Evolutionary conservation across 2,888 invertebrate species (phyloP).

Genomic region (Allolobophora icterica): DNA sequence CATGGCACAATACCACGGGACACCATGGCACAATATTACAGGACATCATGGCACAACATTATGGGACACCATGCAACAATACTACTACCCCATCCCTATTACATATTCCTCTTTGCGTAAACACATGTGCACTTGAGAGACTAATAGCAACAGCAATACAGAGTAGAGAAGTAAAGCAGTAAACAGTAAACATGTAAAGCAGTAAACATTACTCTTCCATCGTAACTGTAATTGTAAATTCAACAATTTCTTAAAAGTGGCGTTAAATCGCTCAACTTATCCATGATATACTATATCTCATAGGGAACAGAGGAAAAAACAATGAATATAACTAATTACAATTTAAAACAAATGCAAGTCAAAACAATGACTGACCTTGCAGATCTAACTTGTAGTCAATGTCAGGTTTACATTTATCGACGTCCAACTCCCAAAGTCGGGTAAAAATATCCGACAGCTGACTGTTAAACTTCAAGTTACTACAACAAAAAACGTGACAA

Average conservation of each 20-base stretch:
- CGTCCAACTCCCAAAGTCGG: constrained; percentile 62
- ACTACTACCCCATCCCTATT: no score
- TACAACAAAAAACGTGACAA: neutral
- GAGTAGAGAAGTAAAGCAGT: no score
- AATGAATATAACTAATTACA: neutral
- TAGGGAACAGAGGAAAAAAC: no score
- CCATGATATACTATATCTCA: no score
- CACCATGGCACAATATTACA: no score
- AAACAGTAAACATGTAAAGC: neutral
- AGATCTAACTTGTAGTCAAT: constrained; percentile 61
- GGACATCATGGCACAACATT: no score
- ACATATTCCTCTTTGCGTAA: no score
- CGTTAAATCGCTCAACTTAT: neutral
- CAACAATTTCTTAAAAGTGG: neutral
- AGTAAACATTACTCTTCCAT: neutral
- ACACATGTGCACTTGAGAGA: no score
- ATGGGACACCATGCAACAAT: no score
- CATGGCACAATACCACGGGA: no score
- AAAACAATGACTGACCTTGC: constrained; percentile 55
- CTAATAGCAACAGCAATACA: no score
- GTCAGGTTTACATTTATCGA: constrained; percentile 60
- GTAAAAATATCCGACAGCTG: constrained; percentile 58
- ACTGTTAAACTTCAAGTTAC: constrained; percentile 13
- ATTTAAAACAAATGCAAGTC: neutral
- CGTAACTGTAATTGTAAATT: neutral